Evolutionary conservation across 2,888 invertebrate species (phyloP).

Genomic region (Girardia tigrina): DNA sequence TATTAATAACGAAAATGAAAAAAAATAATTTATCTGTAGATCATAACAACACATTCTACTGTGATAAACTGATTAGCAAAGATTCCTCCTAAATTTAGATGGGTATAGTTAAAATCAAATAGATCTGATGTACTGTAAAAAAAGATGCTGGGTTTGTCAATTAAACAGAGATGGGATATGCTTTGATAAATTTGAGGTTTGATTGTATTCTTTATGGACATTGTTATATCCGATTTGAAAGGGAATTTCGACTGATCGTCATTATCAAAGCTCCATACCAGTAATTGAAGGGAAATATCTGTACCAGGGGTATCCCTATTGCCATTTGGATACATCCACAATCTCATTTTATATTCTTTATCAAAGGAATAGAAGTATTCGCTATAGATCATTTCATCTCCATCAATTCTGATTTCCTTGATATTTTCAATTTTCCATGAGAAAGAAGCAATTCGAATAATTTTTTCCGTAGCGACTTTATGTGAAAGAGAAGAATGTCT

Average conservation of each 20-base stretch:
- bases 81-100: not conserved
- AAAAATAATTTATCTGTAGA: not conserved
- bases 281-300: not conserved
- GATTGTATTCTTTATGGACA: not conserved
- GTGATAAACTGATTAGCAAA: not conserved
- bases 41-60: not conserved
- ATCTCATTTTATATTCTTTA: not conserved
- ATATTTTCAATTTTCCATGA: not conserved
- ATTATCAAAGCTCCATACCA: not conserved
- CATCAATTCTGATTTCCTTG: not conserved
- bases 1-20: no score
- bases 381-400: not conserved
- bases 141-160: not conserved
- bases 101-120: not conserved
- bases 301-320: not conserved
- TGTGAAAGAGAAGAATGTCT: not conserved
- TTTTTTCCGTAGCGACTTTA: not conserved
- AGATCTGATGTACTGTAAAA: not conserved
- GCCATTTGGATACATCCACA: not conserved
- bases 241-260: not conserved
- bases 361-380: not conserved
- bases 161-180: not conserved
- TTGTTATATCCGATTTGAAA: not conserved
- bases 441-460: not conserved
- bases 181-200: not conserved